Evolutionary conservation across 1,140 invertebrate species (phyloP).

Genomic region (Drosophila bocki): DNA sequence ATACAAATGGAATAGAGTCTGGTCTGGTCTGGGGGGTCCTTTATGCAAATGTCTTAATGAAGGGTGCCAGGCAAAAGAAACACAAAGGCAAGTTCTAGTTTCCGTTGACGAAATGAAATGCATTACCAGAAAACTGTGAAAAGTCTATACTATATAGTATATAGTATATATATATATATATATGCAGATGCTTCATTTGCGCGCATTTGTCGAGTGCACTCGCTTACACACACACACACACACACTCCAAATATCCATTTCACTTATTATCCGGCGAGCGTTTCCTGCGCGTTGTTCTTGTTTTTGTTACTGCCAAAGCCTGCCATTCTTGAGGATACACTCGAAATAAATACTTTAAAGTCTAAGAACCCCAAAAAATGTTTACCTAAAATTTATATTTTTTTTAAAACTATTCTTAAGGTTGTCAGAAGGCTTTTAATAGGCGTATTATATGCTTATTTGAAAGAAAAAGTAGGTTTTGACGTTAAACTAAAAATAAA

Average conservation of each 20-base stretch:
- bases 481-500: too few species aligned
- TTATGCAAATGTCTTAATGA: slow-evolving; percentile 78
- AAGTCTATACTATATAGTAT: slow-evolving; percentile 10
- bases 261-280: slow-evolving; percentile 75
- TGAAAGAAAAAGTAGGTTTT: not conserved
- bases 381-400: too few species aligned
- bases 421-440: rapidly evolving
- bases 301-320: slow-evolving; percentile 29
- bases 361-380: not conserved
- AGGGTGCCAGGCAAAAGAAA: slow-evolving; percentile 45
- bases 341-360: not conserved
- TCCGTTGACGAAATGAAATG: slow-evolving; percentile 81
- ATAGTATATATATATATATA: slow-evolving; percentile 8
- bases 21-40: slow-evolving; percentile 7
- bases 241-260: slow-evolving; percentile 71
- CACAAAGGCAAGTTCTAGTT: slow-evolving; percentile 74
- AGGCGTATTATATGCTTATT: not conserved
- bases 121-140: slow-evolving; percentile 68
- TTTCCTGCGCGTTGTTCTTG: slow-evolving; percentile 50
- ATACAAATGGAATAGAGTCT: slow-evolving; percentile 39
- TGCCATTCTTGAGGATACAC: slow-evolving; percentile 1
- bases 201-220: slow-evolving; percentile 67
- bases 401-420: not conserved
- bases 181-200: slow-evolving; percentile 65
- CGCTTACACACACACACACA: slow-evolving; percentile 27